Percentiles rank a stretch among this genome's conserved stretches.
phyloP scores from a whole-genome alignment of 2,888 invertebrate species.

The Calameuta idolon region DNA sequence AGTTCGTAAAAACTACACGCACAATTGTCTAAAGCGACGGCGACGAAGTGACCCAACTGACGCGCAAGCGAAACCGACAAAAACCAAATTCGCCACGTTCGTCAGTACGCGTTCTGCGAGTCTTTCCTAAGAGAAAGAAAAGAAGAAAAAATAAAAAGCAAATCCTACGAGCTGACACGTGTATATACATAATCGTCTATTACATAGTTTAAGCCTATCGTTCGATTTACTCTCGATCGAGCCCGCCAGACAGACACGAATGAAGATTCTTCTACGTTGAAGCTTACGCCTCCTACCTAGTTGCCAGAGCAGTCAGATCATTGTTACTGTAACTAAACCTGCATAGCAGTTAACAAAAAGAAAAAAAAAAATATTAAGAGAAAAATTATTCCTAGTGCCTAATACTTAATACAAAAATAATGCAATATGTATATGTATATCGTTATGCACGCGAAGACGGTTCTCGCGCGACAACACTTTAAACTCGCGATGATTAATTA shows the following conservation, averaged over 20 bases:
- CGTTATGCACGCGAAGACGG: conserved; percentile 1
- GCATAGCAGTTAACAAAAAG: conserved; percentile 43
- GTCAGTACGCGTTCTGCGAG: background rate
- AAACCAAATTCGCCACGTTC: background rate
- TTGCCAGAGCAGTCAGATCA: conserved; percentile 32
- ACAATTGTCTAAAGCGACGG: background rate
- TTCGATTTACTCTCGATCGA: background rate
- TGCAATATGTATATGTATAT: conserved; percentile 7
- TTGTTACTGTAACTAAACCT: conserved; percentile 34
- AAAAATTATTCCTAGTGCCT: conserved; percentile 13
- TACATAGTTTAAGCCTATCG: background rate
- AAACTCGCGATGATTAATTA: conserved; percentile 11
- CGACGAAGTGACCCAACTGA: background rate
- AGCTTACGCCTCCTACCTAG: conserved; percentile 15
- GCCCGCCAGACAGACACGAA: background rate
- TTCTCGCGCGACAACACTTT: conserved; percentile 6
- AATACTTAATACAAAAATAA: conserved; percentile 25
- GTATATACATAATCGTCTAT: background rate
- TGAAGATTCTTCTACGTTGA: background rate
- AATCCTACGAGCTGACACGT: background rate
- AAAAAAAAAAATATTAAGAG: conserved; percentile 12
- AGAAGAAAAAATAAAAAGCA: background rate
- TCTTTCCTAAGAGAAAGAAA: background rate
- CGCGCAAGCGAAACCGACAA: background rate
- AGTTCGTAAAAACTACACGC: background rate